These are phyloP conservation scores for Pocillopora damicornis DNA, from an alignment of 64 coral and sea anemone species.

Conservation along the genomic window DNA sequence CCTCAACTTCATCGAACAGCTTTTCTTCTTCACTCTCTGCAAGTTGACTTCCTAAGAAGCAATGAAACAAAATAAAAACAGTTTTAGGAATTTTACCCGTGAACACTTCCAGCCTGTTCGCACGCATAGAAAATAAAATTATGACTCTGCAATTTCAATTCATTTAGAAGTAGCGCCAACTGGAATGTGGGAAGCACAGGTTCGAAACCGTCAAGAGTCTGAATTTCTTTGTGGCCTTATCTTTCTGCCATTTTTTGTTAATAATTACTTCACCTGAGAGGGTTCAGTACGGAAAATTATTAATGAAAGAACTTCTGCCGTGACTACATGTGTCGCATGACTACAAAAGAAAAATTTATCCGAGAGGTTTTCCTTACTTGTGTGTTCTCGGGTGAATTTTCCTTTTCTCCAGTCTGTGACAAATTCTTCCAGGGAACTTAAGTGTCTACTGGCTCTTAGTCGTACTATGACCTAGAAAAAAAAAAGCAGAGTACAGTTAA, in stretches of 20 bases:
- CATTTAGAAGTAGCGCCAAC: no score
- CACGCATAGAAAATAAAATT: background rate
- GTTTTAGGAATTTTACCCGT: no score
- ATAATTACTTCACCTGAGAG: no score
- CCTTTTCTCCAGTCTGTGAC: conserved; percentile 88
- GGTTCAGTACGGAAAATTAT: no score
- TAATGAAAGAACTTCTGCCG: no score
- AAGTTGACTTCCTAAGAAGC: conserved; percentile 73
- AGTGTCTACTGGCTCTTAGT: conserved; percentile 64
- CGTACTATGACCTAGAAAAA: conserved; percentile 71
- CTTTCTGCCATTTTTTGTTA: no score
- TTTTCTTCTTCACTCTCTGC: conserved; percentile 84
- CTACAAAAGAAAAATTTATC: background rate
- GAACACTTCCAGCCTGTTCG: background rate
- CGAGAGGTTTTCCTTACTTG: conserved; percentile 49
- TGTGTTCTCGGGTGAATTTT: conserved; percentile 72
- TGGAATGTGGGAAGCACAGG: no score
- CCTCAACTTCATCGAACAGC: conserved; percentile 47
- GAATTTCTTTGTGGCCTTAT: no score
- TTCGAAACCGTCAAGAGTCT: no score
- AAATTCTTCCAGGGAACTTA: conserved; percentile 59
- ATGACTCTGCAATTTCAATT: no score
- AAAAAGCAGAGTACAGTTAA: background rate
- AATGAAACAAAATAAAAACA: background rate
- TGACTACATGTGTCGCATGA: background rate